Evolutionary conservation across 2,113 vertebrate species (phyloP).

Genomic region (Engraulis encrasicolus): DNA sequence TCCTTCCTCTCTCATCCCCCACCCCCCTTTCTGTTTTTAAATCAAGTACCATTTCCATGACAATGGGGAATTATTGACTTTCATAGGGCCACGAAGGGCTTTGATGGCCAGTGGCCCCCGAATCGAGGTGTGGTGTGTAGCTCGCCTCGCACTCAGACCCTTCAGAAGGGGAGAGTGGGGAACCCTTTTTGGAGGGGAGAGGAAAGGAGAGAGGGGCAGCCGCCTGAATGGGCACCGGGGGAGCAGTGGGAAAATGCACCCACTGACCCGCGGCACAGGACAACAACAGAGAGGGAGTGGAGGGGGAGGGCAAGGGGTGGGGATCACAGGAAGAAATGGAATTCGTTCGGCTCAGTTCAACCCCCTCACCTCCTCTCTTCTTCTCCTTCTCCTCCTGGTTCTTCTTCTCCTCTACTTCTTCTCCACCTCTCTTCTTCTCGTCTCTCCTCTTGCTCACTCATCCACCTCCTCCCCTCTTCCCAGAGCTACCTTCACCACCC

Average conservation of each 20-base stretch:
- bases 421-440: conserved; percentile 23
- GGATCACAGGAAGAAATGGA: conserved; percentile 65
- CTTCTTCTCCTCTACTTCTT: conserved; percentile 24
- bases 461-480: conserved; percentile 44
- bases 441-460: conserved; percentile 27
- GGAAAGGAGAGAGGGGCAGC: conserved; percentile 30
- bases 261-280: conserved; percentile 61
- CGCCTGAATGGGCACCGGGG: conserved; percentile 54
- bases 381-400: neutral
- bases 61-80: conserved; percentile 83
- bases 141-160: conserved; percentile 39
- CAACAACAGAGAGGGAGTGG: conserved; percentile 55
- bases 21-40: conserved; percentile 61
- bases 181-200: conserved; percentile 1
- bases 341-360: conserved; percentile 61
- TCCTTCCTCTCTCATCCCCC: conserved; percentile 9
- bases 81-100: conserved; percentile 73
- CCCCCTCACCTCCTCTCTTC: conserved; percentile 45
- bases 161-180: neutral
- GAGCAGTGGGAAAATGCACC: conserved; percentile 66
- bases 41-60: conserved; percentile 71
- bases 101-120: conserved; percentile 76
- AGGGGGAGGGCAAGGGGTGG: conserved; percentile 21
- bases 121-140: conserved; percentile 63
- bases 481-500: conserved; percentile 19